These are phyloP conservation scores for Amphipoea oculea DNA, from an alignment of 2,888 invertebrate genomes.

Conservation along the genomic window DNA sequence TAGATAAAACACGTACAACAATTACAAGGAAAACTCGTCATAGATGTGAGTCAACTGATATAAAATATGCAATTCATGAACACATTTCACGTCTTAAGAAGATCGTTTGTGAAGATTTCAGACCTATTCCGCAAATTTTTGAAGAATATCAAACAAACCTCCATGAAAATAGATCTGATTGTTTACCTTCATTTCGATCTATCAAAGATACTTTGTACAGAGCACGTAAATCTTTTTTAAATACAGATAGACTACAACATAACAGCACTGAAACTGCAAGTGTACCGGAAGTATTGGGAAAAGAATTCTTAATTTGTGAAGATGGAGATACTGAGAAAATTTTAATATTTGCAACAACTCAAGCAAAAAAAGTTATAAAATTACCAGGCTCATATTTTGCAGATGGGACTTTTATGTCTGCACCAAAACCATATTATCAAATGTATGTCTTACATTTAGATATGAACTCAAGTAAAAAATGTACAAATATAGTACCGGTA, in stretches of 20 bases:
- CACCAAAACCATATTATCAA: background rate
- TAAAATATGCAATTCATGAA: slow-evolving; percentile 29
- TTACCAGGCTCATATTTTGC: slow-evolving; percentile 9
- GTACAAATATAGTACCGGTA: slow-evolving; percentile 6
- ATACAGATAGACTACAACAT: slow-evolving; percentile 31
- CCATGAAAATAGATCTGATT: too few species aligned
- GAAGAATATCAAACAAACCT: too few species aligned
- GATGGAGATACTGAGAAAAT: slow-evolving; percentile 37
- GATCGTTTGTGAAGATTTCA: slow-evolving; percentile 41
- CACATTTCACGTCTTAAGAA: slow-evolving; percentile 30
- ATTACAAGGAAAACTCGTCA: slow-evolving; percentile 15
- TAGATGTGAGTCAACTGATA: slow-evolving; percentile 32
- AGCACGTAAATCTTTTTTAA: slow-evolving; percentile 26
- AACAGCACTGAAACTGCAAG: slow-evolving; percentile 18
- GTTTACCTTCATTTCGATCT: too few species aligned
- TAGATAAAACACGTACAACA: too few species aligned
- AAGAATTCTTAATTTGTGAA: slow-evolving; percentile 18
- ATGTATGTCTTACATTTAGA: slow-evolving; percentile 6
- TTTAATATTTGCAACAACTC: slow-evolving; percentile 28
- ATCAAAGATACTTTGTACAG: too few species aligned
- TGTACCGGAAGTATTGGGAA: slow-evolving; percentile 26
- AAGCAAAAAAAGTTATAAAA: slow-evolving; percentile 21
- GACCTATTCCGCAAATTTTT: slow-evolving; percentile 12
- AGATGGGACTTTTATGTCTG: slow-evolving; percentile 5
- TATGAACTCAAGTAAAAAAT: slow-evolving; percentile 2